These are phyloP conservation scores for Diorhabda sublineata DNA, from an alignment of 1,140 invertebrate species.

Conservation along the genomic window DNA sequence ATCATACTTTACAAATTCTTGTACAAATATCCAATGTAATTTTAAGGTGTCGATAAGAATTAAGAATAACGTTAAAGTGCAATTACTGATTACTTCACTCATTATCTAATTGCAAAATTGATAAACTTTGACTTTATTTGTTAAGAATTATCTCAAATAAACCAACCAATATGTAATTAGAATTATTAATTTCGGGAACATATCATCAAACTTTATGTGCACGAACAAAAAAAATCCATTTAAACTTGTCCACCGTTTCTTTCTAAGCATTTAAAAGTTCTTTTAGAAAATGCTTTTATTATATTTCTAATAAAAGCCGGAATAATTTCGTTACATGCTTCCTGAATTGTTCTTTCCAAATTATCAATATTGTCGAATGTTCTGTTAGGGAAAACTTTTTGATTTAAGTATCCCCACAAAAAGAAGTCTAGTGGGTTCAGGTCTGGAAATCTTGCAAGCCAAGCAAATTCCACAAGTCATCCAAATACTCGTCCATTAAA, in stretches of 20 bases:
- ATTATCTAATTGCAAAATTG: too few relatives aligned
- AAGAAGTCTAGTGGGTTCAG: background rate
- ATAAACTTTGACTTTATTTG: too few relatives aligned
- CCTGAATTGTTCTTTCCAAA: background rate
- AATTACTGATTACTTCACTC: too few relatives aligned
- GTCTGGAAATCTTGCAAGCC: background rate
- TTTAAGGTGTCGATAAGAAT: too few relatives aligned
- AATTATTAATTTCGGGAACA: too few relatives aligned
- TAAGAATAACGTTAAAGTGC: too few relatives aligned
- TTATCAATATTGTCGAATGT: background rate
- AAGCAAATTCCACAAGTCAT: background rate
- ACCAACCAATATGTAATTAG: too few relatives aligned
- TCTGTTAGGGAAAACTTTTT: background rate
- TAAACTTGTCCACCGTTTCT: background rate
- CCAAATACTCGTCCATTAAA: background rate
- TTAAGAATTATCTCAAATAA: too few relatives aligned
- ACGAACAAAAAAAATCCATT: background rate
- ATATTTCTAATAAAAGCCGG: background rate
- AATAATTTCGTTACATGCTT: background rate
- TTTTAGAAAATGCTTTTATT: background rate
- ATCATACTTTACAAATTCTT: too few relatives aligned
- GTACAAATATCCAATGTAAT: too few relatives aligned
- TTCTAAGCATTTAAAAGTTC: background rate
- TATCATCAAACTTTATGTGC: too few relatives aligned
- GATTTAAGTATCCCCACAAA: background rate